phyloP scores from a whole-genome alignment of 53 echinoderm and acorn worm species.

The Henricia sp. region DNA sequence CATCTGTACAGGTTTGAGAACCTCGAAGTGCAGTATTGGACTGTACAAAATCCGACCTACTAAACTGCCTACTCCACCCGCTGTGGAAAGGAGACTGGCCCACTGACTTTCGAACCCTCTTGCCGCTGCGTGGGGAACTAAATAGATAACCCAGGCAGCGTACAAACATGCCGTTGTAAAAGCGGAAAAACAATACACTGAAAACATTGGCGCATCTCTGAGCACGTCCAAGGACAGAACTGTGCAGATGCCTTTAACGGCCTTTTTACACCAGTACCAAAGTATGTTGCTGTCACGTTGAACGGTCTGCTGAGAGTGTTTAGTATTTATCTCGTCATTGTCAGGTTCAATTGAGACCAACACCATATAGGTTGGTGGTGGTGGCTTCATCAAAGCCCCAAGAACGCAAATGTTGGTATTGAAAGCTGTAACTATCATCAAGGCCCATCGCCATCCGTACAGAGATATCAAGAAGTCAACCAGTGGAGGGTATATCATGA shows the following conservation, averaged over 20 bases:
- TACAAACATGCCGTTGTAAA: constrained; percentile 53
- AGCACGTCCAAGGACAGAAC: neutral
- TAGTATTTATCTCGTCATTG: too few relatives aligned
- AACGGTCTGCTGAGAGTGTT: neutral
- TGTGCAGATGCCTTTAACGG: neutral
- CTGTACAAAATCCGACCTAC: constrained; percentile 48
- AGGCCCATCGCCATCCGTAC: constrained; percentile 58
- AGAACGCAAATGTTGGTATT: constrained; percentile 53
- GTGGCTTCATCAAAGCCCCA: too few relatives aligned
- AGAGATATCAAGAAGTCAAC: neutral
- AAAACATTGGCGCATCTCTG: neutral
- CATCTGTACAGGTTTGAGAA: constrained; percentile 31
- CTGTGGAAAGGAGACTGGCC: constrained; percentile 52
- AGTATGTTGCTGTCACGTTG: too few relatives aligned
- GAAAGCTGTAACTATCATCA: constrained; percentile 45
- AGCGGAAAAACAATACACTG: neutral
- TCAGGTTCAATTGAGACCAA: neutral
- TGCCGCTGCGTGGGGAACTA: constrained; percentile 56
- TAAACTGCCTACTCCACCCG: constrained; percentile 56
- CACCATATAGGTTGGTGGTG: too few relatives aligned
- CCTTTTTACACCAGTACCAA: too few relatives aligned
- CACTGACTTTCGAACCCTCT: constrained; percentile 21
- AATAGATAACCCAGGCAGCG: too few relatives aligned
- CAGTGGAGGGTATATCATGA: too few relatives aligned
- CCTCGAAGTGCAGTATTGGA: constrained; percentile 23